Evolutionary conservation across 2,888 invertebrate species (phyloP).

Genomic region (Drosophila meridiana): DNA sequence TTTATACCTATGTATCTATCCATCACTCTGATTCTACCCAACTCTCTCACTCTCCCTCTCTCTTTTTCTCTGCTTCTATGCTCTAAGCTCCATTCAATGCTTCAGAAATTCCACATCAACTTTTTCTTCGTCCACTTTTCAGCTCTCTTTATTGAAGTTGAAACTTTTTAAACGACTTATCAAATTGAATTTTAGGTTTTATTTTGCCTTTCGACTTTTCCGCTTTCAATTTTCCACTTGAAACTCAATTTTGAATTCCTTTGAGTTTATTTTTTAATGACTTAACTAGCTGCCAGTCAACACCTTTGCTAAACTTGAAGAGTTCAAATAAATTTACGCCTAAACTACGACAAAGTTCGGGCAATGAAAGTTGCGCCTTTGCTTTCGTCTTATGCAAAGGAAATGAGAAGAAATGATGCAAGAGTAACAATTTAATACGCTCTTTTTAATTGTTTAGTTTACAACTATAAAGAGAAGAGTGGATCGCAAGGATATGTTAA

Average conservation of each 20-base stretch:
- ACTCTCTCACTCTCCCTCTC: not conserved
- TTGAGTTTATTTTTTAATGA: slow-evolving; percentile 63
- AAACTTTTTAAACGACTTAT: slow-evolving; percentile 4
- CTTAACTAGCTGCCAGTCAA: slow-evolving; percentile 64
- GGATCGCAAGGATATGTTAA: not conserved
- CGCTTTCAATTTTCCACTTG: slow-evolving; percentile 20
- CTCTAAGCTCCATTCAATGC: not conserved
- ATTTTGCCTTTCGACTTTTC: not conserved
- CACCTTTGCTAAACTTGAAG: slow-evolving; percentile 58
- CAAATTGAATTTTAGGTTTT: not conserved
- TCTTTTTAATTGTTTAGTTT: not conserved
- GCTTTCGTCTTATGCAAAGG: not conserved
- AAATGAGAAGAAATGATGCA: not conserved
- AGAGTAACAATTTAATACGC: not conserved
- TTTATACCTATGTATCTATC: not conserved
- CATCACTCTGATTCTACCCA: too few relatives aligned
- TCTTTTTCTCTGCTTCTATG: not conserved
- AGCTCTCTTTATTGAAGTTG: not conserved
- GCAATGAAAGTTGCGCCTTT: slow-evolving; percentile 30
- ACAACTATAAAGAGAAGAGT: not conserved
- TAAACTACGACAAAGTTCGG: slow-evolving; percentile 38
- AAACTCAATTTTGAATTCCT: not conserved
- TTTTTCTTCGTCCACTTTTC: not conserved
- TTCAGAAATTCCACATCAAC: not conserved
- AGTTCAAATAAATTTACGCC: slow-evolving; percentile 56